These are phyloP conservation scores for Acleris laterana DNA, from an alignment of 2,888 invertebrate species.

Conservation along the genomic window DNA sequence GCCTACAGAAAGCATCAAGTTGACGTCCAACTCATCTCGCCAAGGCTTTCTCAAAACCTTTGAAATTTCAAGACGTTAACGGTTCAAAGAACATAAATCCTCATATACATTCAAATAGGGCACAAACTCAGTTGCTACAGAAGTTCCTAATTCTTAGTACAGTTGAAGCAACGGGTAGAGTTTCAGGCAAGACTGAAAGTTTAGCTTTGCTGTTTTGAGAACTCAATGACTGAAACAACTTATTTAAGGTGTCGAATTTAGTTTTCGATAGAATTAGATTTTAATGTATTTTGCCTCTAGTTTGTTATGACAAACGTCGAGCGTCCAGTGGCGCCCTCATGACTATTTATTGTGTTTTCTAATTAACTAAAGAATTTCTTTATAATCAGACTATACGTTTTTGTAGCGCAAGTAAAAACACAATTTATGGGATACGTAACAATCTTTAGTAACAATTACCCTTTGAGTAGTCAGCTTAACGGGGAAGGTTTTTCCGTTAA, in stretches of 20 bases:
- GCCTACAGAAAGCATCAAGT: neutral
- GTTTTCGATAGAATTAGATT: slow-evolving; percentile 10
- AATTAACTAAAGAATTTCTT: too few relatives aligned
- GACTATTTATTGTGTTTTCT: too few relatives aligned
- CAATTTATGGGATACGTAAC: too few relatives aligned
- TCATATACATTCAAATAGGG: neutral
- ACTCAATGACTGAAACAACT: slow-evolving; percentile 23
- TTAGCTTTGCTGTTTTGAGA: slow-evolving; percentile 22
- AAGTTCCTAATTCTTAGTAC: slow-evolving; percentile 2
- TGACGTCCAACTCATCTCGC: neutral
- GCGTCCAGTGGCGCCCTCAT: too few relatives aligned
- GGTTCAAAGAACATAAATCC: neutral
- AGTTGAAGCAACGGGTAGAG: slow-evolving; percentile 1
- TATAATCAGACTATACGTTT: too few relatives aligned
- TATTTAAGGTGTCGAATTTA: slow-evolving; percentile 32
- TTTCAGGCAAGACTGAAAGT: slow-evolving; percentile 19
- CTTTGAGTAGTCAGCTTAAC: too few relatives aligned
- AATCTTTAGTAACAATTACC: too few relatives aligned
- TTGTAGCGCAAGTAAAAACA: too few relatives aligned
- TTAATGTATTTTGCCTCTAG: slow-evolving; percentile 15
- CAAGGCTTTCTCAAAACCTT: slow-evolving; percentile 2
- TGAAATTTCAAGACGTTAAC: neutral
- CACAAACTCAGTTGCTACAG: neutral
- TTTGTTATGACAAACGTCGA: too few relatives aligned
- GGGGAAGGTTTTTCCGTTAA: too few relatives aligned